These are phyloP conservation scores for Aptenodytes forsteri DNA, from an alignment of 2,113 vertebrate species.

Conservation along the genomic window DNA sequence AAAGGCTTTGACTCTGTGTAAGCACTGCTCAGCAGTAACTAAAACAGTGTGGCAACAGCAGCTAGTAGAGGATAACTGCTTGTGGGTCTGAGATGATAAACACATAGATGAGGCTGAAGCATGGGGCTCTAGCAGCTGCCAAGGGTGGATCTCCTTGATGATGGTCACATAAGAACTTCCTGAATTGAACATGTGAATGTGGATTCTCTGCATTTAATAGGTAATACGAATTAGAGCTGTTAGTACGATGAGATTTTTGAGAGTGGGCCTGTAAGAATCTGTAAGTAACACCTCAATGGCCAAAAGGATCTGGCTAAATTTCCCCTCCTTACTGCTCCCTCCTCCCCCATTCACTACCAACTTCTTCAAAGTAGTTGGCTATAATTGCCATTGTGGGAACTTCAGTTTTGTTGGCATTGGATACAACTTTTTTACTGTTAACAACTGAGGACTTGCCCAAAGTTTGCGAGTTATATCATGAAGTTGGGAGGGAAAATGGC, in stretches of 20 bases:
- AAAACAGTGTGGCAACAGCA: not conserved
- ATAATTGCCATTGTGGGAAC: not conserved
- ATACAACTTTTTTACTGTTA: not conserved
- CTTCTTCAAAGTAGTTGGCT: not conserved
- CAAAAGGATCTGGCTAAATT: not conserved
- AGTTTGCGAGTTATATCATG: not conserved
- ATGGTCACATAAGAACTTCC: not conserved
- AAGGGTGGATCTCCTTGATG: not conserved
- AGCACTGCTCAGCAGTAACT: too few species aligned
- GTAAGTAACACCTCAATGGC: fast-evolving
- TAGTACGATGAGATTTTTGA: not conserved
- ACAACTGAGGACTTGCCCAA: not conserved
- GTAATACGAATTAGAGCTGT: not conserved
- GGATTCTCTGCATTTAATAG: not conserved
- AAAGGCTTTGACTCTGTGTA: too few species aligned
- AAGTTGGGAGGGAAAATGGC: not conserved
- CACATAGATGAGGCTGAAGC: not conserved
- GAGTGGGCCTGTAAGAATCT: not conserved
- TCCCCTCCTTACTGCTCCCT: not conserved
- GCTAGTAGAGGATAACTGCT: not conserved
- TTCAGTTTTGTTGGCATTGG: not conserved
- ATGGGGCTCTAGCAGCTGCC: not conserved
- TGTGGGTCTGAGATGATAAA: not conserved
- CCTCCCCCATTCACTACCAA: not conserved
- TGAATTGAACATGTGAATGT: not conserved